Conservation (phyloP, 2,797 vertebrate species). For the Mus caroli region DNA sequence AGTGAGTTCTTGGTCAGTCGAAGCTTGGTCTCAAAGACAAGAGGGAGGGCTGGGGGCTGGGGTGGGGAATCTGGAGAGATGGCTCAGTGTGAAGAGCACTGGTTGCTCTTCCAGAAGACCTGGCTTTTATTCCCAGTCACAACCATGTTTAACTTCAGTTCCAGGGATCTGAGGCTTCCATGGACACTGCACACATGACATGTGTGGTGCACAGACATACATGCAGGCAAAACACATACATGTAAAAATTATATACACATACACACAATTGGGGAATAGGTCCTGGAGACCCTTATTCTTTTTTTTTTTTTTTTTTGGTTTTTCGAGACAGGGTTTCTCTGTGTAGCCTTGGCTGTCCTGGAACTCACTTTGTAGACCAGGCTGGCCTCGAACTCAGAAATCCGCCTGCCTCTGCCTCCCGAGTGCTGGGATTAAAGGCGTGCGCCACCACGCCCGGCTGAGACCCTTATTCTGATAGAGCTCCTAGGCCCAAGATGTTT, state of each 20-base stretch:
- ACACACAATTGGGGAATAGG: neutral
- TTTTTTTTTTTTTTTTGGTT: too few species aligned
- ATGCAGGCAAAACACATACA: neutral
- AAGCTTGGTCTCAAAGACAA: neutral
- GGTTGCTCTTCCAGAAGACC: neutral
- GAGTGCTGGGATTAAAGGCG: too few species aligned
- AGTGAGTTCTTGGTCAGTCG: neutral
- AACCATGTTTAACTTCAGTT: neutral
- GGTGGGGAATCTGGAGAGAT: neutral
- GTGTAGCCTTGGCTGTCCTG: too few species aligned
- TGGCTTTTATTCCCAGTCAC: neutral
- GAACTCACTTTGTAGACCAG: too few species aligned
- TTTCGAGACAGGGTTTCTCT: too few species aligned
- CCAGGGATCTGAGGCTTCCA: neutral
- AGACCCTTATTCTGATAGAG: neutral
- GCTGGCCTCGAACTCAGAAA: too few species aligned
- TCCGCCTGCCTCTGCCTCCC: too few species aligned
- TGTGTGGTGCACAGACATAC: neutral
- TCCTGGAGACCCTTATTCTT: neutral
- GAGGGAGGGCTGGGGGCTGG: too few species aligned
- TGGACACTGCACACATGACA: neutral
- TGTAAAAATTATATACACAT: neutral
- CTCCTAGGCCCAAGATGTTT: accelerated
- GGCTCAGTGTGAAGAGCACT: too few species aligned
- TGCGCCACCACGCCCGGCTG: too few species aligned